Evolutionary conservation across 2,888 invertebrate species (phyloP), one percentile per base, ranked within the genome.

Genomic region (Gandaritis pyraliata): DNA sequence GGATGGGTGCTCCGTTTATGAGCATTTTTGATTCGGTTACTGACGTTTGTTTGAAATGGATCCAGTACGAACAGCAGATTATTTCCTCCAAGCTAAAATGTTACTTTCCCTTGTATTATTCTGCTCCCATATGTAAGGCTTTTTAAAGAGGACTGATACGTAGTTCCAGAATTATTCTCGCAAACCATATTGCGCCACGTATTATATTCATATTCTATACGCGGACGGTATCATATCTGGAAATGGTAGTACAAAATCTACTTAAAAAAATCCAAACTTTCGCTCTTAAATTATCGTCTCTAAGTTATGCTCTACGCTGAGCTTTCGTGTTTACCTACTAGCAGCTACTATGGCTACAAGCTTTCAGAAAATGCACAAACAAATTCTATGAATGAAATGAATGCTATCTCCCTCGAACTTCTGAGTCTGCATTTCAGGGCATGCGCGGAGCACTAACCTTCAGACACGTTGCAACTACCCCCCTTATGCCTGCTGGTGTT

Each of bases 1-100:
- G 73, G 74, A 80, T 81, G 82, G 82, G 86, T 85, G 83, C 81
- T 83, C 82, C 82, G 82, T 85, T 84, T 87, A 85, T 87, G 86
- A 86, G 51, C 61, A 61, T 87, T 81, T 81, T 82, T 82, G 74
- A 83, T 85, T 82, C 77, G 80, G 69, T 78, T 77, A 83, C 82
- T 85, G 86, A 88, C 85, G 75, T 81, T 63, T 87, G 85, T 87
- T 87, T 85, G 81, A 80, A 83, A 84, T 76, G 72, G 66, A 73
- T 80, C 77, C 75, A 73, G 80, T 80, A 77, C 72, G 73, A 71
- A 66, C 13, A n/a, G 2, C 16, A 43, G 16, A 43, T 16, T 43
- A 43, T 16, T 43, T 8, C 43, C 2, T 10, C 16, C 43, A 11
- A 43, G 10, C 7, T 41, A 15, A 41, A 15, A 13, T 41, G 11